Evolutionary conservation across 2,888 invertebrate genomes (phyloP).

Genomic region (Penaeus monodon): DNA sequence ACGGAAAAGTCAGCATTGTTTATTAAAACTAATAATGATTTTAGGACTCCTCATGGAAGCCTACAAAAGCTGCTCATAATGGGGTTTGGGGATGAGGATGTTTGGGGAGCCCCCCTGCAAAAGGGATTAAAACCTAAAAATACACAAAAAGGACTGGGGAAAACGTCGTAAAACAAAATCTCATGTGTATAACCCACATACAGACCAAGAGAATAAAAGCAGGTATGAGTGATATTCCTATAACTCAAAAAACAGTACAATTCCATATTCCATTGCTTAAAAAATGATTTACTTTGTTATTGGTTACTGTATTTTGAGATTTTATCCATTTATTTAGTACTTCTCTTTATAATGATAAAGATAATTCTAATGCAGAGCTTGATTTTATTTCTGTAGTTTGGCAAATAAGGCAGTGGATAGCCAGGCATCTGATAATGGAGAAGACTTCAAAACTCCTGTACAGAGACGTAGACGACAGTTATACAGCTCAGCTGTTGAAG

Average conservation of each 20-base stretch:
- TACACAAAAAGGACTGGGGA: background rate
- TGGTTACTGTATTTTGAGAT: no score
- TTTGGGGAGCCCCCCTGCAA: background rate
- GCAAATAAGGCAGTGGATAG: constrained; percentile 11
- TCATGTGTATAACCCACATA: constrained; percentile 5
- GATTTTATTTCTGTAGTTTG: background rate
- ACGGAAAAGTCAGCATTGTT: no score
- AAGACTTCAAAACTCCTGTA: background rate
- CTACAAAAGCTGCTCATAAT: no score
- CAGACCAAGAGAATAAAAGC: constrained; percentile 25
- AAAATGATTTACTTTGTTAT: no score
- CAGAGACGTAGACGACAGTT: constrained; percentile 18
- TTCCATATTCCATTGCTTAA: no score
- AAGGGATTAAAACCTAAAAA: background rate
- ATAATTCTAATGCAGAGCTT: background rate
- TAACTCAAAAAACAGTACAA: no score
- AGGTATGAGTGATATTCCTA: background rate
- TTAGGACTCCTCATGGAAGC: no score
- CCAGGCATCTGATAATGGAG: background rate
- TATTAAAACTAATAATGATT: no score
- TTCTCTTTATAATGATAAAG: no score
- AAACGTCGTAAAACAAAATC: constrained; percentile 1
- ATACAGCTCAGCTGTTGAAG: background rate
- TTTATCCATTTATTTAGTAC: no score
- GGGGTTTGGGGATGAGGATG: background rate